Base-by-base conservation (phyloP, 2,113 vertebrate genomes). In the Channa argus region DNA sequence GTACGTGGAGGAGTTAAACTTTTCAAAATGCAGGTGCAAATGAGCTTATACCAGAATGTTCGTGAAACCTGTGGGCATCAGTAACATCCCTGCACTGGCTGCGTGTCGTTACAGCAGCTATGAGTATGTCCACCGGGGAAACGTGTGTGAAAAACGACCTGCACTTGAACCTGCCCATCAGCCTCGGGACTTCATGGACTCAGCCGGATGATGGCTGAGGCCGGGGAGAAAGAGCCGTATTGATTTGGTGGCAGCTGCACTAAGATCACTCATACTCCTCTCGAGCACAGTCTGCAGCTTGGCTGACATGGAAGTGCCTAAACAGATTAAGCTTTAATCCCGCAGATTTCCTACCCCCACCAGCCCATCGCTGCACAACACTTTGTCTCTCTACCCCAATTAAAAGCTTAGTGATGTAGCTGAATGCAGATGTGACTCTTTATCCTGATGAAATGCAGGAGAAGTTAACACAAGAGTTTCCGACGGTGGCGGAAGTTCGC, bases 161-260 rank as follows among this genome's bases (percentile, higher is more conserved):
- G 75, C 59, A 73, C 76, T 78, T 88, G 88, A 91, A 89, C 86
- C 85, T 76, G 68, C 70, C 78, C 71, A 89, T 89, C 83, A 88
- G 85, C 72, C 70, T 63, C 71, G 63, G 82, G 71, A 77, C 46
- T 77, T 81, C 24, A 90, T 90, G 83, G 88, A 89, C 90, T 88
- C 63, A 54, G 46, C 24, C 71, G 82, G 62, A 71, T 71, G 71
- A 62, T 3, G 55, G 78, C 43, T 46, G 84, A 70, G 65, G 60
- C 13, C 4, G 71, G 45, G 63, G 45, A 54, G 54, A 67, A 83
- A 75, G 84, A 79, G 44, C 15, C 8, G 56, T 89, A 91, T 91
- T 85, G 88, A 91, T 91, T 53, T 61, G 79, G 69, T 79, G 73
- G 83, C 87, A 79, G 88, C 88, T 89, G 77, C 56, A 39, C 68